Evolutionary conservation across 92 coral and sea anemone species (phyloP).

Genomic region (Palythoa heliodiscus): DNA sequence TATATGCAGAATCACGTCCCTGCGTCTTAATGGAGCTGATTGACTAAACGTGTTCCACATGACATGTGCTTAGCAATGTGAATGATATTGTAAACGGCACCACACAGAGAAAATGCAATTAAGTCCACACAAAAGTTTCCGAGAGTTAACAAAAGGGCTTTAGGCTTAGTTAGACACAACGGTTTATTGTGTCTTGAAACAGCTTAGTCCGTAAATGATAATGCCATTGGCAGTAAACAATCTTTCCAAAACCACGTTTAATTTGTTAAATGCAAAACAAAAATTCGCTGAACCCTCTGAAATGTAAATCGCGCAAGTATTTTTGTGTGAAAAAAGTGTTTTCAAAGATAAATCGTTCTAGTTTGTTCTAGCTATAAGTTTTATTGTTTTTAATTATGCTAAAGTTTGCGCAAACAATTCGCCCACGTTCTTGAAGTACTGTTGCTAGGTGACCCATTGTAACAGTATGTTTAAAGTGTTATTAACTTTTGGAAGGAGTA

Average conservation of each 20-base stretch:
- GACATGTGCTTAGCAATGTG: background rate
- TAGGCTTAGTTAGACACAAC: background rate
- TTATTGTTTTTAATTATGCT: background rate
- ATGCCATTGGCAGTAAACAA: background rate
- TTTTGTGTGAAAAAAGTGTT: background rate
- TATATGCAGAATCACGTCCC: background rate
- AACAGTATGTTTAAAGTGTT: background rate
- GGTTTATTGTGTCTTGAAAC: background rate
- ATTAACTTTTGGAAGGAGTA: background rate
- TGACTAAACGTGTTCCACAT: background rate
- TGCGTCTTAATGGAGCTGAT: background rate
- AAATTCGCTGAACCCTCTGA: background rate
- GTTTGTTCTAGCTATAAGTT: background rate
- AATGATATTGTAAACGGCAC: background rate
- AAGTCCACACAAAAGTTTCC: background rate
- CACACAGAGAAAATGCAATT: background rate
- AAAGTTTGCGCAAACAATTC: background rate
- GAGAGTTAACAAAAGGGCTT: background rate
- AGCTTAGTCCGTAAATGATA: background rate
- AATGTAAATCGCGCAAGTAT: background rate
- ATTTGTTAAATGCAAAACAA: background rate
- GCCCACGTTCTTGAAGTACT: background rate
- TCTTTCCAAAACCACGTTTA: background rate
- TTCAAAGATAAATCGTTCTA: background rate
- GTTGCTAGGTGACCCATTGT: conserved; percentile 14